phyloP scores from a whole-genome alignment of 1,140 invertebrate species.

The Atopsyche davidsoni region DNA sequence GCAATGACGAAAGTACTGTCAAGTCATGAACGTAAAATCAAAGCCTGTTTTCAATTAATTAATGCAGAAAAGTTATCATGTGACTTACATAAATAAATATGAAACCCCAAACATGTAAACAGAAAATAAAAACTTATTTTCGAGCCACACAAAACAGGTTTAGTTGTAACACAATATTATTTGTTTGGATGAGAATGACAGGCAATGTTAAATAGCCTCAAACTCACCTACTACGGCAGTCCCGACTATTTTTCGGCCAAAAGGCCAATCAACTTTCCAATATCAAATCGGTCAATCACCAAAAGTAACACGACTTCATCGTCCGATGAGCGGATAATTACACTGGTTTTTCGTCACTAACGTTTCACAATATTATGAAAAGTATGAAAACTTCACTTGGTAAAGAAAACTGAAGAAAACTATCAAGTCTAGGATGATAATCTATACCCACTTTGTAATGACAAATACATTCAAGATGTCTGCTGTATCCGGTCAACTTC shows the following conservation, averaged over 20 bases:
- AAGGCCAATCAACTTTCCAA: slow-evolving; percentile 25
- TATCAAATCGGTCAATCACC: slow-evolving; percentile 14
- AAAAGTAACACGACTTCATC: slow-evolving; percentile 9
- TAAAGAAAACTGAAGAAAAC: slow-evolving; percentile 7
- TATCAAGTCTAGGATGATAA: slow-evolving; percentile 15
- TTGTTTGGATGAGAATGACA: too few species aligned
- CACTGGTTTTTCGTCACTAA: not conserved
- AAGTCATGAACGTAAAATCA: not conserved
- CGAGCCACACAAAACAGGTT: not conserved
- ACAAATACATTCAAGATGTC: slow-evolving; percentile 26
- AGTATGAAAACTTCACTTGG: not conserved
- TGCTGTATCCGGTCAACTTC: slow-evolving; percentile 17
- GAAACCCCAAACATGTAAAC: slow-evolving; percentile 13
- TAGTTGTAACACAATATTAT: too few species aligned
- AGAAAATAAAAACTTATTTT: not conserved
- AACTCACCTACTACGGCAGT: slow-evolving; percentile 19
- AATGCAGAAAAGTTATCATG: slow-evolving; percentile 11
- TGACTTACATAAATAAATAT: slow-evolving; percentile 10
- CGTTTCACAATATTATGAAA: not conserved
- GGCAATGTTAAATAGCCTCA: slow-evolving; percentile 1
- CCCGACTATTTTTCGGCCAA: slow-evolving; percentile 20
- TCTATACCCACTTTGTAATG: slow-evolving; percentile 22
- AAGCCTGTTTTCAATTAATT: slow-evolving; percentile 6
- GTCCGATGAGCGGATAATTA: slow-evolving; percentile 2
- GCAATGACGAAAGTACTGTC: slow-evolving; percentile 15